Evolutionary conservation across 2,888 invertebrate genomes (phyloP), one percentile per base, ranked within the genome.

Genomic region (Pachycephus smyrnensis): DNA sequence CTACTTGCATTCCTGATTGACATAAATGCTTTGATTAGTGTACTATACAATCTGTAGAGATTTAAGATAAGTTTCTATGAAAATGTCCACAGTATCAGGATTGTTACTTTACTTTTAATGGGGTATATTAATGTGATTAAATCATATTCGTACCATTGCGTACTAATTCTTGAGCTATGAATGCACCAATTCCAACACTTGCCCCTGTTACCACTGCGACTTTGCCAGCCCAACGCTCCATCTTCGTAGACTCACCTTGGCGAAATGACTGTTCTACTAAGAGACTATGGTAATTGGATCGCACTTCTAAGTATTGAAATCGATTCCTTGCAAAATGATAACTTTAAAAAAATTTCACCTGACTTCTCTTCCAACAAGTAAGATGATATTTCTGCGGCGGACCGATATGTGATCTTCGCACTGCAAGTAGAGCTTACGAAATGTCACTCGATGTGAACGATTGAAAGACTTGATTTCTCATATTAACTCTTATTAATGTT

Each of bases 131-230:
- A 9, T 55, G 55, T 55, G 23, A 55, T 55, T 55, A 23, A 55
- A 23, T 55, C 23, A 55, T 55, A 23, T 23, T 23, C 73, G 92
- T 79, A 12, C 93, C 93, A 15, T 91, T 88, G 80, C 90, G 84
- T 23, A 92, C 92, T 9, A 93, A 88, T 73, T 87, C 85, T 69
- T 89, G 81, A 32, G 89, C 88, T 23, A 91, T 88, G 1, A 92
- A 89, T 1, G 92, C 92, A 0, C 92, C 93, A 73, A 93, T 93
- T 23, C 93, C 93, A 0, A 91, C 89, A 80, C 92, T 92, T 0
- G 92, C 93, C 12, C 93, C 92, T 0, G 92, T 92, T 79, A 93
- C 92, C 75, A 93, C 92, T 0, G 92, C 92, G 3, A 91, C 89
- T 82, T 92, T 92, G 12, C 92, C 92, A 4, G 81, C 76, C 93